Evolutionary conservation across 2,888 invertebrate species (phyloP).

Genomic region (Operophtera brumata): DNA sequence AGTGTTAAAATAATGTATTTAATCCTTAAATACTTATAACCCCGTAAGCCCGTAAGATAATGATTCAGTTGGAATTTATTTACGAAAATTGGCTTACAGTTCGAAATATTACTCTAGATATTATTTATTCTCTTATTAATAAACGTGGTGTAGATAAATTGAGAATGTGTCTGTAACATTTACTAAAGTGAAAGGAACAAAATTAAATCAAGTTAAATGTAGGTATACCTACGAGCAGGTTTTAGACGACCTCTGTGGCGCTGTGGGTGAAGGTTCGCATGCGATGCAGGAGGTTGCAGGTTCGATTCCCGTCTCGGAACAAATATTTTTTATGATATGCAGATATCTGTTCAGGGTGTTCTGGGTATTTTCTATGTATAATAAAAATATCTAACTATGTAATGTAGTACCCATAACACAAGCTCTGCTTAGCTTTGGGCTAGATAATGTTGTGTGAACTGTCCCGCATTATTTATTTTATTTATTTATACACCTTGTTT

Average conservation of each 20-base stretch:
- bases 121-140: conserved; percentile 21
- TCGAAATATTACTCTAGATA: conserved; percentile 39
- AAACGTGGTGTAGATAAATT: conserved; percentile 14
- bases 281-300: conserved; percentile 6
- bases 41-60: conserved; percentile 58
- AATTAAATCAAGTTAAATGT: no score
- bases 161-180: neutral
- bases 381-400: no score
- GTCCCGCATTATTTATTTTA: no score
- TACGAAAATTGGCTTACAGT: conserved; percentile 60
- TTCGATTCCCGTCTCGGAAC: conserved; percentile 6
- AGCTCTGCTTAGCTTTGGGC: no score
- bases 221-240: no score
- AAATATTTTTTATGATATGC: no score
- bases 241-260: no score
- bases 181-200: neutral
- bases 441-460: no score
- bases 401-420: no score
- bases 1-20: conserved; percentile 62
- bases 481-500: conserved; percentile 10
- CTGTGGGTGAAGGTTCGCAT: no score
- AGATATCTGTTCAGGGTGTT: no score
- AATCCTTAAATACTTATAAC: conserved; percentile 56
- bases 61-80: conserved; percentile 35
- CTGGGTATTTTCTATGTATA: no score